Percentiles rank a stretch among this genome's conserved stretches.
Evolutionary conservation across 1,140 invertebrate genomes (phyloP).

Genomic region (Drosophila navojoa): DNA sequence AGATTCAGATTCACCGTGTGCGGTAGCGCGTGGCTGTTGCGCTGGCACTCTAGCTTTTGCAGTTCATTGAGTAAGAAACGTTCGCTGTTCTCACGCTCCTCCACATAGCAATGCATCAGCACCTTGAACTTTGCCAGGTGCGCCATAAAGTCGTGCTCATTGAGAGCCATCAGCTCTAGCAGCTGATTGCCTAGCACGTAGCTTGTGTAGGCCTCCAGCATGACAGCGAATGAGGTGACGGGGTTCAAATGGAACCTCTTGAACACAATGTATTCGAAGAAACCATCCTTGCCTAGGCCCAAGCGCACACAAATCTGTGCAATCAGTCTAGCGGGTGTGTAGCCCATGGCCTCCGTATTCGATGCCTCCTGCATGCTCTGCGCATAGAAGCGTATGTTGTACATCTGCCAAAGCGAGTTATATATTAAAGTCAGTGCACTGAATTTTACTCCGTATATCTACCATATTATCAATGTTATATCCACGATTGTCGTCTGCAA

Average conservation of each 20-base stretch:
- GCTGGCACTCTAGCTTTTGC: conserved; percentile 63
- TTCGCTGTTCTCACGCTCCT: conserved; percentile 70
- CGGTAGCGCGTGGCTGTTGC: conserved; percentile 56
- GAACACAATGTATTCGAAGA: conserved; percentile 72
- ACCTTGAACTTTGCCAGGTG: conserved; percentile 58
- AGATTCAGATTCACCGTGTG: conserved; percentile 59
- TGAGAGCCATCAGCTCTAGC: conserved; percentile 69
- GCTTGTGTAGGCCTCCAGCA: conserved; percentile 74
- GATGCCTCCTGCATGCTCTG: conserved; percentile 61
- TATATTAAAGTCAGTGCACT: not conserved
- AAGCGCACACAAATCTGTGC: conserved; percentile 68
- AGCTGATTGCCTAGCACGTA: conserved; percentile 75
- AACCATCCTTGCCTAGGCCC: conserved; percentile 52
- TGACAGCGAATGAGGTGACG: conserved; percentile 68
- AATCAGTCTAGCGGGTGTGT: conserved; percentile 74
- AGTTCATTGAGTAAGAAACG: conserved; percentile 63
- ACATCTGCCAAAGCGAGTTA: conserved; percentile 46
- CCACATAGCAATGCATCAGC: conserved; percentile 66
- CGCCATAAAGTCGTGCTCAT: conserved; percentile 68
- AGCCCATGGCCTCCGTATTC: conserved; percentile 25
- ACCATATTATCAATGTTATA: conserved; percentile 78
- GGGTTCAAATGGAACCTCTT: conserved; percentile 56
- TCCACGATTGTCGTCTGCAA: conserved; percentile 68
- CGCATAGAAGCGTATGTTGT: conserved; percentile 75
- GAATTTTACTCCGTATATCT: not conserved